Conservation (phyloP, 2,888 invertebrate genomes). For the Quadroppia sp. region DNA sequence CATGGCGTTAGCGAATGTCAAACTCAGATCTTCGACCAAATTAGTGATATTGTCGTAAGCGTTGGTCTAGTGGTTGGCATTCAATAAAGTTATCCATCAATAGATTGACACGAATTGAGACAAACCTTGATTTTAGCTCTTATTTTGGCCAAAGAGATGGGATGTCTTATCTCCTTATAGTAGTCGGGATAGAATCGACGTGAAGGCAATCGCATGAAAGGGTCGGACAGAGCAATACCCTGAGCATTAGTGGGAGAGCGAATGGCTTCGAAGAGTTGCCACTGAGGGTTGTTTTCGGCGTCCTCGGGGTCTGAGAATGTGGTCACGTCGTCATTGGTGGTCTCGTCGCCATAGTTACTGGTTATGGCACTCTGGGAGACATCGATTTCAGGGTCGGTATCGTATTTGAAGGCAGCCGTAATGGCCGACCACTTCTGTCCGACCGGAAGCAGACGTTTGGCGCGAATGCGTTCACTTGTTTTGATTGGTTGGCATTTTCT, state of each 20-base stretch:
- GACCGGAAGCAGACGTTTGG: conserved; percentile 54
- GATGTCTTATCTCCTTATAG: conserved; percentile 92
- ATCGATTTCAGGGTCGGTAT: conserved; percentile 46
- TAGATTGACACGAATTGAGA: too few species aligned
- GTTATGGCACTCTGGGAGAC: neutral
- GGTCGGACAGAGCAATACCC: conserved; percentile 81
- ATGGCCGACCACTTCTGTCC: conserved; percentile 60
- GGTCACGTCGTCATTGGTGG: conserved; percentile 52
- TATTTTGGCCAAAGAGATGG: conserved; percentile 89
- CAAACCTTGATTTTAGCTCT: conserved; percentile 57
- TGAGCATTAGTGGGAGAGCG: conserved; percentile 46
- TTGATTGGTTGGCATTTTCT: conserved; percentile 61
- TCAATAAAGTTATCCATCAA: too few species aligned
- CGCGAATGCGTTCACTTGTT: conserved; percentile 64
- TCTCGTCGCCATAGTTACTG: conserved; percentile 49
- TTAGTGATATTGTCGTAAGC: conserved; percentile 79
- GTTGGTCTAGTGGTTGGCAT: too few species aligned
- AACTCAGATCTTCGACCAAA: conserved; percentile 86
- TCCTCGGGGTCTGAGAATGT: conserved; percentile 54
- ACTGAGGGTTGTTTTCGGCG: conserved; percentile 68
- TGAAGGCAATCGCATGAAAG: conserved; percentile 88
- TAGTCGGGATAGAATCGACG: conserved; percentile 89
- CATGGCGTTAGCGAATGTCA: conserved; percentile 95
- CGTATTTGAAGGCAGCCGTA: conserved; percentile 60
- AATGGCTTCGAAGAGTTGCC: conserved; percentile 83